Evolutionary conservation across 2,113 vertebrate species (phyloP).

Genomic region (Odocoileus hemionus): DNA sequence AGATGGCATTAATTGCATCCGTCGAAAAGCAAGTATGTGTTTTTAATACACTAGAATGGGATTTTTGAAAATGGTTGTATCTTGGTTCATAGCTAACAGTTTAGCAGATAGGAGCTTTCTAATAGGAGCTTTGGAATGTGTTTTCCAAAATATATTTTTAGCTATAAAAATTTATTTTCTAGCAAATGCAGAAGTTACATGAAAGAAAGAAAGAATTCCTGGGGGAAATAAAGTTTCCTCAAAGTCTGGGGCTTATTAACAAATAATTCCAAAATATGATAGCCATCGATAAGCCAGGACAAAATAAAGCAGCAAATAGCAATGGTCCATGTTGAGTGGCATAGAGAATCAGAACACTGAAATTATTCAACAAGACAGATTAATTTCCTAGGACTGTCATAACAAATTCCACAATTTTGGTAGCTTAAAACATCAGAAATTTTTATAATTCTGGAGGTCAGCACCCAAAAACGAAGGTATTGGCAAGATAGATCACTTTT

Average conservation of each 20-base stretch:
- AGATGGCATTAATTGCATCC: background rate
- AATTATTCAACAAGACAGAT: background rate
- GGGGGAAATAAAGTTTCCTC: background rate
- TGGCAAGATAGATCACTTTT: background rate
- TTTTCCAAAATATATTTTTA: slow-evolving; percentile 42
- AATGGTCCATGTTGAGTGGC: background rate
- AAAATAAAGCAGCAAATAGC: background rate
- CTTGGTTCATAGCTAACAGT: background rate
- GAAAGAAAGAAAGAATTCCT: background rate
- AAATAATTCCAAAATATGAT: background rate
- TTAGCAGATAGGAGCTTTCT: background rate
- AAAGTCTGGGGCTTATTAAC: background rate
- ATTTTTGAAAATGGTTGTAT: slow-evolving; percentile 32
- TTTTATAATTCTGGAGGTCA: background rate
- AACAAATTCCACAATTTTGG: background rate
- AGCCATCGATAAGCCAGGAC: background rate
- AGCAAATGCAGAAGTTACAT: background rate
- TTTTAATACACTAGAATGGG: background rate
- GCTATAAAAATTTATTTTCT: background rate
- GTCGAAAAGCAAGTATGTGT: background rate
- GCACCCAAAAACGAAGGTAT: background rate
- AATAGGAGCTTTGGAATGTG: background rate
- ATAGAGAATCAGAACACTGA: background rate
- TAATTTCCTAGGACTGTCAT: background rate
- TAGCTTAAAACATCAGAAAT: background rate